Evolutionary conservation across 2,888 invertebrate genomes (phyloP), one percentile per base, ranked within the genome.

Genomic region (Torymus auratus): DNA sequence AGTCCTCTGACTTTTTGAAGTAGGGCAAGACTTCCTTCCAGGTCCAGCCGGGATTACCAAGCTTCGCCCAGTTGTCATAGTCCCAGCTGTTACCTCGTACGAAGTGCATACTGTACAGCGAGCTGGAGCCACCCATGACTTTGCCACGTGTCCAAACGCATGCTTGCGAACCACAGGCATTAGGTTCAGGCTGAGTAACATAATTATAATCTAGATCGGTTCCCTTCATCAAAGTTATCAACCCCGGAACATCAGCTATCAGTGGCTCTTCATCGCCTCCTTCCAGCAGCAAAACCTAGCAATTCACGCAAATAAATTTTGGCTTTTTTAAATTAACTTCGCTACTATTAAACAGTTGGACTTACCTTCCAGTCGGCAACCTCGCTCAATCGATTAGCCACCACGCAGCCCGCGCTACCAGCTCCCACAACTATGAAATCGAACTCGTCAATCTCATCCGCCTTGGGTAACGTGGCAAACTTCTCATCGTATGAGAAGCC

Each of bases 211-310:
- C 72, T n/a, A 72, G 15, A 53, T 15, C 17, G 2, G 41, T 58
- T 55, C 52, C 12, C 0, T 15, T n/a, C 14, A 78, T 20, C 80
- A 88, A 90, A n/a, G 94, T 93, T 0, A 94, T 93, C 14, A 94
- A 92, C 0, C 93, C 92, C 7, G 94, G 94, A 0, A 94, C 93
- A 60, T 93, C 93, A 0, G 94, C 93, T 0, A 93, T 92, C 20
- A 93, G 92, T 0, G 94, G 94, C 86, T 94, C 94, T 86, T 94
- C 94, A 1, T 91, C 91, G 0, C 94, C 94, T 0, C 94, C 94
- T 91, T 94, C 94, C 70, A 94, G 87, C 0, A 94, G 91, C 0
- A 94, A 90, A 10, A 94, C 91, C 94, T 94, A 89, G 41, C 41
- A 1, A 41, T 7, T 41, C 1, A 7, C 7, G 7, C 7, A 7